phyloP scores from a whole-genome alignment of 2,797 vertebrate species.

The Cirrhinus molitorella region DNA sequence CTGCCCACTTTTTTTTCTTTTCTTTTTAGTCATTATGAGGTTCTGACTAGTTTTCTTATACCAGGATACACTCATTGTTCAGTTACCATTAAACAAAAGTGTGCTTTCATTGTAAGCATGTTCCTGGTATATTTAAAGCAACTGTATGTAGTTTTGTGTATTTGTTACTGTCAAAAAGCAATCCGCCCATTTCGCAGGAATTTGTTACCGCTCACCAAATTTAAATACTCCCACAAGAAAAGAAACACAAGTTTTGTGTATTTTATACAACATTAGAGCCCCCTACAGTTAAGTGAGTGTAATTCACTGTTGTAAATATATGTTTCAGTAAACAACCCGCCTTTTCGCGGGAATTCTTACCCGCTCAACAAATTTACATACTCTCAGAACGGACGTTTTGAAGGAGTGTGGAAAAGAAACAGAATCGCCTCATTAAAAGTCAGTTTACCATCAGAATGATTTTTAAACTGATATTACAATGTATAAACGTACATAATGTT shows the following conservation, averaged over 20 bases:
- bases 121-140: not conserved
- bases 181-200: too few relatives aligned
- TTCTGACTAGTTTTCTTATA: constrained; percentile 32
- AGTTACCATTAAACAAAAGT: constrained; percentile 1
- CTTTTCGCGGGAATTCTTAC: not conserved
- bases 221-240: too few relatives aligned
- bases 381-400: not conserved
- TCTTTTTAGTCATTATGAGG: constrained; percentile 4
- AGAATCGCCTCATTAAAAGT: not conserved
- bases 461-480: not conserved
- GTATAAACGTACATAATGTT: not conserved
- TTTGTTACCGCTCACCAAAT: too few relatives aligned
- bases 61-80: not conserved
- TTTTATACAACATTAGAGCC: not conserved
- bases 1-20: constrained; percentile 41
- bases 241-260: too few relatives aligned
- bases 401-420: too few relatives aligned
- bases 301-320: not conserved
- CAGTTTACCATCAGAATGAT: not conserved
- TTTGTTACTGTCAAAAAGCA: not conserved
- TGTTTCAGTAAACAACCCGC: not conserved
- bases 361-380: not conserved
- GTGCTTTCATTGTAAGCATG: not conserved
- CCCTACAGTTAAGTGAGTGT: not conserved
- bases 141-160: not conserved